Percentiles rank a stretch among this genome's conserved stretches.
phyloP scores from a whole-genome alignment of 2,797 vertebrate genomes.

The Neoniphon sammara region DNA sequence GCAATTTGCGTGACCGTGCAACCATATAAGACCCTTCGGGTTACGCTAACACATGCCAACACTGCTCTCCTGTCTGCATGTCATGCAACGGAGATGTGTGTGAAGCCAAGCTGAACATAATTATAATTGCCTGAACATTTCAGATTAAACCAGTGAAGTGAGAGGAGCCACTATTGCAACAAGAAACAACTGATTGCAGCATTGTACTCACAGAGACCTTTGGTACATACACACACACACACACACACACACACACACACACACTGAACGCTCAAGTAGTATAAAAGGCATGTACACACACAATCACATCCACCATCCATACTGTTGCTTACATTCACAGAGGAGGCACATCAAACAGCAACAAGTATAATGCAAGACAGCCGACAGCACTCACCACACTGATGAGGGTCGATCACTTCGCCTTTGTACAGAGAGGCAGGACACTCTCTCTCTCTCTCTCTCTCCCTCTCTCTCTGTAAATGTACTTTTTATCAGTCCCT shows the following conservation, averaged over 20 bases:
- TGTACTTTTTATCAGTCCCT: conserved; percentile 20
- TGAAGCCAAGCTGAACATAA: conserved; percentile 31
- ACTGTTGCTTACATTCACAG: conserved; percentile 36
- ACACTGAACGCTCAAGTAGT: too few relatives aligned
- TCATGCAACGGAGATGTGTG: neutral
- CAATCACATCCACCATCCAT: conserved; percentile 9
- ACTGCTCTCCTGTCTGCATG: neutral
- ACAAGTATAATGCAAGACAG: conserved; percentile 51
- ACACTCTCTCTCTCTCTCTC: conserved; percentile 25
- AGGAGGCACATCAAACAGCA: conserved; percentile 52
- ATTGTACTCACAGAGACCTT: conserved; percentile 46
- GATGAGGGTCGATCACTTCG: conserved; percentile 56
- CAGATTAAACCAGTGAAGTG: conserved; percentile 17
- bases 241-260: conserved; percentile 11
- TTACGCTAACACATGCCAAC: conserved; percentile 1
- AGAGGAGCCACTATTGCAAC: conserved; percentile 14
- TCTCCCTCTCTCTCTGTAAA: conserved; percentile 8
- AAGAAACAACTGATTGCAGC: conserved; percentile 44
- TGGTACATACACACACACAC: conserved; percentile 25
- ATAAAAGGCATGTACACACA: conserved; percentile 23
- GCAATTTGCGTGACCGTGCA: conserved; percentile 13
- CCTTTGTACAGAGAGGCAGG: conserved; percentile 29
- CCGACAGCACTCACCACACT: conserved; percentile 75
- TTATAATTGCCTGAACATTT: conserved; percentile 24
- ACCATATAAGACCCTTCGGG: neutral